phyloP scores from a whole-genome alignment of 2,113 vertebrate genomes.

The Equus przewalskii region DNA sequence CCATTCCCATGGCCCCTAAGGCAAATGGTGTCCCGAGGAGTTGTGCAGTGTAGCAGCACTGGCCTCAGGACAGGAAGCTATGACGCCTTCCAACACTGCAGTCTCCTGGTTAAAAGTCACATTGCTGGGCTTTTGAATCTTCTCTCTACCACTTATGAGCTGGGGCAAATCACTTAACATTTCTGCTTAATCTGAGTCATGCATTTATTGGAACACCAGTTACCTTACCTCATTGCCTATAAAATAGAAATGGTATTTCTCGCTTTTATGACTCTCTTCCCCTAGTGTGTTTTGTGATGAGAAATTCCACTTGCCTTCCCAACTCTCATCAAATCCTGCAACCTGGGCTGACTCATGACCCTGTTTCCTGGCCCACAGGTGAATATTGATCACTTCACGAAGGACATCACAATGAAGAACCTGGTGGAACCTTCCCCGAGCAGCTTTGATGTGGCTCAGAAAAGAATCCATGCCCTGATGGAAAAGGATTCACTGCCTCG shows the following conservation, averaged over 20 bases:
- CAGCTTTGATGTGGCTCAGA: constrained; percentile 97
- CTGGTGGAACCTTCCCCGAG: constrained; percentile 92
- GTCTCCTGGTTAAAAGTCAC: background rate
- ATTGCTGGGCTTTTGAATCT: background rate
- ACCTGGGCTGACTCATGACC: background rate
- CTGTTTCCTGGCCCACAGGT: constrained; percentile 88
- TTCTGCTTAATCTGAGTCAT: background rate
- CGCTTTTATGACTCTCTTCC: background rate
- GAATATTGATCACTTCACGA: constrained; percentile 98
- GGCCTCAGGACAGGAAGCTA: background rate
- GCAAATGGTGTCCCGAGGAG: background rate
- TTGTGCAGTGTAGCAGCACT: accelerated
- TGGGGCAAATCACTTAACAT: background rate
- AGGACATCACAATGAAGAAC: constrained; percentile 95
- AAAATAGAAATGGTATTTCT: background rate
- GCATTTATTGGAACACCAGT: background rate
- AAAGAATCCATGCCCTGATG: constrained; percentile 95
- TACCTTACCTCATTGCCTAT: background rate
- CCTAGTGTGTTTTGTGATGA: background rate
- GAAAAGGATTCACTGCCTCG: constrained; percentile 98
- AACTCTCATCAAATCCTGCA: background rate
- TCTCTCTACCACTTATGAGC: background rate
- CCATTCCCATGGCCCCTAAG: background rate
- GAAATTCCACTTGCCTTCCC: background rate
- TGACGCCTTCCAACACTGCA: background rate